Evolutionary conservation across 2,888 invertebrate species (phyloP), one percentile per base, ranked within the genome.

Genomic region (Pseudanteris insignis): DNA sequence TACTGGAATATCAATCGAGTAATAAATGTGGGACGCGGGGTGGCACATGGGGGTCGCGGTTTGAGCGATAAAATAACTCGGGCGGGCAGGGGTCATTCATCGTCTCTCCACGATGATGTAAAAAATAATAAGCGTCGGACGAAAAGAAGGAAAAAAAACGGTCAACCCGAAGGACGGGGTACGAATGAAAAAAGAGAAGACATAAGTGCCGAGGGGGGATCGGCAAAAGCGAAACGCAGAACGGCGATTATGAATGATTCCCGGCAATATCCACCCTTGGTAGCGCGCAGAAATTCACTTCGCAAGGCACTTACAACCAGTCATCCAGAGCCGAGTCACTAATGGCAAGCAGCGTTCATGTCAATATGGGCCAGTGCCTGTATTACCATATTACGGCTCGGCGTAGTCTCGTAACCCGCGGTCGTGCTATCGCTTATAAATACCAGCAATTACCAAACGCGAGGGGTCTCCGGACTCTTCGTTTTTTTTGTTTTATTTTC

Each of bases 361-460:
- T 79, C 79, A 79, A 79, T 78, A 79, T 79, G 79, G 77, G 67
- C 79, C 79, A 79, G 79, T 79, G 79, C 78, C 71, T 72, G 74
- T 77, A 79, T 79, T 79, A 79, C 78, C 79, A 79, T 79, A 79
- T 75, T 78, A 76, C 72, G 71, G 51, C 68, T 73, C 70, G 70
- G 69, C 65, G 71, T 68, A 65, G 48, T 58, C 58, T 58, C 60
- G 50, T 57, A 62, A 64, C 67, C 67, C 58, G 61, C 64, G 51
- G 65, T 64, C 63, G 64, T 43, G 71, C 70, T 76, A 78, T 79
- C 70, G 77, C 75, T 79, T 78, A 78, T 79, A 79, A 79, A 79
- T 79, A 79, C 77, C 73, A 71, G 77, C 78, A 77, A 79, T 79
- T 78, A 77, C 77, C 74, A 73, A 60, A 66, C 66, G 60, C 58